Evolutionary conservation across 2,113 vertebrate species (phyloP), one percentile per base, ranked within the genome.

Genomic region (Chroicocephalus ridibundus): DNA sequence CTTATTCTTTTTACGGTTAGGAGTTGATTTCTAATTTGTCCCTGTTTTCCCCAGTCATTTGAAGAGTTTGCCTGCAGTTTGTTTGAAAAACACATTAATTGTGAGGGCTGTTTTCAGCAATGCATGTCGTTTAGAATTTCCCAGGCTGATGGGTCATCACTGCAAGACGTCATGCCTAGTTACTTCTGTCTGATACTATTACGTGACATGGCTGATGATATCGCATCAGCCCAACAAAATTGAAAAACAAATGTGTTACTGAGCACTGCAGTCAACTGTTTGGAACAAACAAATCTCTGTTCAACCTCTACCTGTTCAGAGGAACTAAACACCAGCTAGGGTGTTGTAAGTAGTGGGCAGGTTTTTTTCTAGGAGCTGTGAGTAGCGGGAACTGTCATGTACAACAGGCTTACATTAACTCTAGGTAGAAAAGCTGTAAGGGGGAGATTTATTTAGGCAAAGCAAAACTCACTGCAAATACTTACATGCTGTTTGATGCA

Each of bases 31-130:
- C 22, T 77, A 25, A 46, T 36, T 82, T 82, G 24, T 69, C 8
- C 4, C 5, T 9, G 10, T 16, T 75, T 69, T 11, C 13, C 22
- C 17, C 36, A 47, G 10, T 34, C 9, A 60, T 88, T 69, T 61
- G 47, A 96, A 82, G 46, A 84, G 44, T 80, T 86, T 83, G 25
- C n/a, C 26, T 87, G 47, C 11, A 38, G 51, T 90, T 86, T 90
- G 34, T 72, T 89, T 93, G 74, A 82, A 95, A 96, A 90, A 32
- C 21, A 93, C 29, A 82, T 94, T 96, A 93, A 85, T 83, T 94
- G 46, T 61, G 71, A 77, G 11, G 61, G 31, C 5, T 95, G 40
- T 34, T 91, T 94, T 91, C 44, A 90, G 52, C 81, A 70, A 36
- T 78, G 84, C 57, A 55, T 91, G 32, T 94, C 16, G 21, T 87